A percentile compares a stretch with the other conserved stretches of the same genome.
These are phyloP conservation scores for Antechinus stuartii DNA, from an alignment of 2,113 vertebrate genomes.

Conservation along the genomic window DNA sequence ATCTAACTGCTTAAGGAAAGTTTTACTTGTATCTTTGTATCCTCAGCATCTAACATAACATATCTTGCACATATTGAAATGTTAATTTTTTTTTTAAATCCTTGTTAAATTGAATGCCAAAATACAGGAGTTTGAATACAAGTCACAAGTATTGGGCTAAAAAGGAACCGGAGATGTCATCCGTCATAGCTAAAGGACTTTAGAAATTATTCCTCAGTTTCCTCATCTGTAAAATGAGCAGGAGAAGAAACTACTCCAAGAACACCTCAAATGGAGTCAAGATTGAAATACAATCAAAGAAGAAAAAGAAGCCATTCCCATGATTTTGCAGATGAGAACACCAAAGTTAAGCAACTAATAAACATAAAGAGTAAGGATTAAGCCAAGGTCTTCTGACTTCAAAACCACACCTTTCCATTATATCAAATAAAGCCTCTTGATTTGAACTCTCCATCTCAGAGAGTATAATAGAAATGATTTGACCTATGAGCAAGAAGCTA, in stretches of 20 bases:
- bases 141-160: background rate
- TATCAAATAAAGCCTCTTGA: background rate
- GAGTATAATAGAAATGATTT: background rate
- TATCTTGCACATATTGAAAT: background rate
- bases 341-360: background rate
- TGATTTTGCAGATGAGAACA: background rate
- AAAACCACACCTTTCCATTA: background rate
- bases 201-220: background rate
- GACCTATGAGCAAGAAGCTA: background rate
- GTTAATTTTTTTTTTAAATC: background rate
- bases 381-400: background rate
- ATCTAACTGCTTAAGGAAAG: background rate
- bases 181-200: background rate
- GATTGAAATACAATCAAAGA: background rate
- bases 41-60: background rate
- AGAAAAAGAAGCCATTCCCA: background rate
- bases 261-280: background rate
- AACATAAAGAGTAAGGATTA: background rate
- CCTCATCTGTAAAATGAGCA: background rate
- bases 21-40: no score
- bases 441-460: background rate
- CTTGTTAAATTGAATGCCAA: background rate
- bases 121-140: background rate
- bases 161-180: no score
- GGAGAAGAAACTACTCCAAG: background rate